Base-by-base conservation (phyloP, 2,888 invertebrate genomes). In the Tenthredo livida region DNA sequence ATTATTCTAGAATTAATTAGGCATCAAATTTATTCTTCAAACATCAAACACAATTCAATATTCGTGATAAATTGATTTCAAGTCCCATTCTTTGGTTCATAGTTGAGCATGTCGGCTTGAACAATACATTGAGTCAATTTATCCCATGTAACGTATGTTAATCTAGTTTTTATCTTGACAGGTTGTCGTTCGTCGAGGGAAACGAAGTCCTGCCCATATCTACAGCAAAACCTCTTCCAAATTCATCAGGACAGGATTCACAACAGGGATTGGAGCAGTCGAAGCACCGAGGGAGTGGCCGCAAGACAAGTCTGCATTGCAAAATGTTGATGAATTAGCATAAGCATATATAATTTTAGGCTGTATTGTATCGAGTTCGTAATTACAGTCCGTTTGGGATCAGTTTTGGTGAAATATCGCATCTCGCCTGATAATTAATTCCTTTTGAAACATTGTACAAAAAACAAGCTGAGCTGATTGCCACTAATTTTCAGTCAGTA, bases 201-300 rank as follows among this genome's bases (percentile, higher is more conserved):
- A 99, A 98, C 94, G 99, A 99, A 92, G 94, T 99, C 72, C 94
- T 99, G 84, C 99, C 99, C 0, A 97, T 99, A 97, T 99, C 87
- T 99, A 98, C 95, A 99, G 99, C 94, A 98, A 98, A 90, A 98
- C 99, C 0, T 98, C 98, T 15, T 97, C 97, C 9, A 97, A 97
- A 92, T 98, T 98, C 94, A 99, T 99, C 94, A 95, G 96, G 84
- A 96, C 97, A 0, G 96, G 2, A 95, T 97, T 25, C 97, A 97
- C 84, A 96, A 97, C 0, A 97, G 97, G n/a, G 99, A 99, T 93
- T 99, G 99, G 99, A 97, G 97, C 3, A 96, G 96, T 92, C 96
- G 96, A 92, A 93, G 92, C 37, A 92, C 92, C 0, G 91, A 91
- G 12, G 92, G 93, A 25, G 93, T 93, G 91, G 90, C 92, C 0